Evolutionary conservation across 2,797 vertebrate genomes (phyloP).

Genomic region (Hemitrygon akajei): DNA sequence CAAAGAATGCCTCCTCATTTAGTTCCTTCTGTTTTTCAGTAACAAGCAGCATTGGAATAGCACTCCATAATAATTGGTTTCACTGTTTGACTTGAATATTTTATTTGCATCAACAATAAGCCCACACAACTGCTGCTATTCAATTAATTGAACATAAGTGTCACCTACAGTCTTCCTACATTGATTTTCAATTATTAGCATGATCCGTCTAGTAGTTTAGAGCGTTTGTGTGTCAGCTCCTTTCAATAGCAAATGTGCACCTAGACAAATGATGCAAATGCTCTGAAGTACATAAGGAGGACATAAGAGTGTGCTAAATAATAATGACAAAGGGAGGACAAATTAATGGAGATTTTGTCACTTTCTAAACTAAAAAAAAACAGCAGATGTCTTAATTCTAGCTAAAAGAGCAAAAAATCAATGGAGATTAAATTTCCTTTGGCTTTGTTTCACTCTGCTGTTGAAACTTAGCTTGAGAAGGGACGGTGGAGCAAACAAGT

Average conservation of each 20-base stretch:
- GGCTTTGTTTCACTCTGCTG: background rate
- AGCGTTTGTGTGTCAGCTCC: background rate
- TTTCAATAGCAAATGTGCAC: background rate
- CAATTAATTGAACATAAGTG: background rate
- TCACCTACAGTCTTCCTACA: background rate
- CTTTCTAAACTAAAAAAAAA: background rate
- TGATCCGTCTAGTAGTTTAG: background rate
- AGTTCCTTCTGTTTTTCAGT: background rate
- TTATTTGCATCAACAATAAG: background rate
- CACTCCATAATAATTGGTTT: background rate
- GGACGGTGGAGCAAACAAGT: too few relatives aligned
- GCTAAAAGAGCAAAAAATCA: background rate
- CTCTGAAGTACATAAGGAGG: background rate
- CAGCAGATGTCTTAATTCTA: background rate
- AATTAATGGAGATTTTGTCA: background rate
- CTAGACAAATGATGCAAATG: background rate
- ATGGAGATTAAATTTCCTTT: background rate
- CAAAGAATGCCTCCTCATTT: too few relatives aligned
- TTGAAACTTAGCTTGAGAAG: background rate
- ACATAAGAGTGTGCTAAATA: background rate
- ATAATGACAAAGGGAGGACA: background rate
- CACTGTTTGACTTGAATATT: background rate
- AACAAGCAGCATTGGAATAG: background rate
- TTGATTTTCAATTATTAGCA: conserved; percentile 2
- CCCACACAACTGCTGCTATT: background rate